These are phyloP conservation scores for Noctua janthe DNA, from an alignment of 2,888 invertebrate genomes.

Conservation along the genomic window DNA sequence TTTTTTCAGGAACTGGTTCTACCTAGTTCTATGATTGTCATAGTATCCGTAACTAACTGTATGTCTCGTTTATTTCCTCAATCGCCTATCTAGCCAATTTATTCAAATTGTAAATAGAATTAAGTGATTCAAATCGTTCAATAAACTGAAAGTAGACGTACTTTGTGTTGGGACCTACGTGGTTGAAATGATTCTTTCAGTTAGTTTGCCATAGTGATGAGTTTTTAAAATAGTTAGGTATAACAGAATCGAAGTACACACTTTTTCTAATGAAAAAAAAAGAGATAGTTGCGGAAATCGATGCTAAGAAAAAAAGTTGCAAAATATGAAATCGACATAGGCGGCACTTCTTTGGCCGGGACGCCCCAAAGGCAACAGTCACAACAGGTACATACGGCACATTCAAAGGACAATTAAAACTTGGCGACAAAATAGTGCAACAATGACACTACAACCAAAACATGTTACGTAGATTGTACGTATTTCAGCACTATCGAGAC, in stretches of 20 bases:
- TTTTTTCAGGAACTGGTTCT: slow-evolving; percentile 11
- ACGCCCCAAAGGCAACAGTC: slow-evolving; percentile 50
- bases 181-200: slow-evolving; percentile 23
- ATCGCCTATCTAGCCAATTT: slow-evolving; percentile 10
- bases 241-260: slow-evolving; percentile 4
- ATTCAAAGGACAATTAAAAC: slow-evolving; percentile 80
- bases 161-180: slow-evolving; percentile 12
- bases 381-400: slow-evolving; percentile 72
- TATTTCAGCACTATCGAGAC: slow-evolving; percentile 87
- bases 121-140: slow-evolving; percentile 36
- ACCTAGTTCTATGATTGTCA: slow-evolving; percentile 13
- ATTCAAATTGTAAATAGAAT: slow-evolving; percentile 48
- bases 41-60: slow-evolving; percentile 26
- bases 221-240: slow-evolving; percentile 14
- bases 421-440: slow-evolving; percentile 80
- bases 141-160: slow-evolving; percentile 28
- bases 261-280: slow-evolving; percentile 38
- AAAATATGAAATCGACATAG: slow-evolving; percentile 43
- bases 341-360: slow-evolving; percentile 53
- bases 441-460: slow-evolving; percentile 84
- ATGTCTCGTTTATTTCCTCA: slow-evolving; percentile 27
- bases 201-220: slow-evolving; percentile 2
- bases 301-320: slow-evolving; percentile 33
- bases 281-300: slow-evolving; percentile 40
- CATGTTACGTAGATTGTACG: slow-evolving; percentile 86